These are phyloP conservation scores for Cheumatopsyche charites DNA, from an alignment of 1,140 invertebrate genomes.

Conservation along the genomic window DNA sequence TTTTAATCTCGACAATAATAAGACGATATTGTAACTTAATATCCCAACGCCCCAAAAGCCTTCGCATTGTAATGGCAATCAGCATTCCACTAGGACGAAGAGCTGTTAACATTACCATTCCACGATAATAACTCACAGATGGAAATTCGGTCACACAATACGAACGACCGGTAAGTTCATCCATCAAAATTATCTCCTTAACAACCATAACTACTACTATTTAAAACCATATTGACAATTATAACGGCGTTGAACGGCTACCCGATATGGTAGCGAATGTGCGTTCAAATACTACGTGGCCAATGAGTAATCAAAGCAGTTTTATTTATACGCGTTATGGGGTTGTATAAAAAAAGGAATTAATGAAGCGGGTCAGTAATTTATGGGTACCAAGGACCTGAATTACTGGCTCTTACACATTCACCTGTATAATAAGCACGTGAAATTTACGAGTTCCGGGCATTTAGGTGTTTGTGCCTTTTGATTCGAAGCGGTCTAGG, in stretches of 20 bases:
- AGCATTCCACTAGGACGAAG: conserved; percentile 5
- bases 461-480: conserved; percentile 6
- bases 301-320: too few relatives aligned
- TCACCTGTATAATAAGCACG: conserved; percentile 9
- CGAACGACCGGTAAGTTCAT: conserved; percentile 1
- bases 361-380: conserved; percentile 24
- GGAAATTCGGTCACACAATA: not conserved
- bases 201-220: not conserved
- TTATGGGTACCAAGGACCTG: conserved; percentile 26
- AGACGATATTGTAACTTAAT: conserved; percentile 46
- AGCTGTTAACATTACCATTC: conserved; percentile 6
- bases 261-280: too few relatives aligned
- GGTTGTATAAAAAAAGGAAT: conserved; percentile 9
- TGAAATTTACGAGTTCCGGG: conserved; percentile 30
- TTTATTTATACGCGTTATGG: not conserved
- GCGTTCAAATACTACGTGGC: too few relatives aligned
- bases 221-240: not conserved
- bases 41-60: conserved; percentile 2
- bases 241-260: not conserved
- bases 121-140: not conserved
- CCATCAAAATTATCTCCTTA: conserved; percentile 22
- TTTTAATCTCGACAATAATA: conserved; percentile 41
- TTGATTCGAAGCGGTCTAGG: conserved; percentile 3
- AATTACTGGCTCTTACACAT: conserved; percentile 27
- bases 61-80: conserved; percentile 17